phyloP scores from a whole-genome alignment of 2,888 invertebrate species.

The Fragum sueziense region DNA sequence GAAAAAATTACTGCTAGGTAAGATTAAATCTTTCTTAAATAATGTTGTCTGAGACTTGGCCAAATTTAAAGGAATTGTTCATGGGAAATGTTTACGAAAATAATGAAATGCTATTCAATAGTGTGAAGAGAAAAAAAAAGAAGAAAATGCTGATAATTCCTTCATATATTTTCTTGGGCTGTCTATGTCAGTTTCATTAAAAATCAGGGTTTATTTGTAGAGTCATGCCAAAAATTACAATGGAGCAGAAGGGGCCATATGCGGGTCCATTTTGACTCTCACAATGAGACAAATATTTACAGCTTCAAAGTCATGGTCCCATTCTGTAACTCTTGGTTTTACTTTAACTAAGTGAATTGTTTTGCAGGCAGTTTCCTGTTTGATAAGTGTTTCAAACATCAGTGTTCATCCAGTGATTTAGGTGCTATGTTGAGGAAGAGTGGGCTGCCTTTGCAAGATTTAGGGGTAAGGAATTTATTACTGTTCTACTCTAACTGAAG shows the following conservation, averaged over 20 bases:
- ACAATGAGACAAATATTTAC: conserved; percentile 64
- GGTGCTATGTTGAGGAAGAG: conserved; percentile 49
- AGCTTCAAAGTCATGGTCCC: too few relatives aligned
- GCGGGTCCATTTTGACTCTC: conserved; percentile 65
- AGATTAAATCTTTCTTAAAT: not conserved
- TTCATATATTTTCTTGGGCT: too few relatives aligned
- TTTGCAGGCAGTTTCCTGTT: conserved; percentile 50
- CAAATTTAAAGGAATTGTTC: too few relatives aligned
- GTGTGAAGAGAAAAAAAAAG: too few relatives aligned
- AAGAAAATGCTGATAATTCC: too few relatives aligned
- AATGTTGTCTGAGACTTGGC: too few relatives aligned
- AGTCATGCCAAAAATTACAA: conserved; percentile 35
- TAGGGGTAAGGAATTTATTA: conserved; percentile 36
- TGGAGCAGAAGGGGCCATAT: conserved; percentile 30
- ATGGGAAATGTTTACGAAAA: too few relatives aligned
- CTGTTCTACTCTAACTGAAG: not conserved
- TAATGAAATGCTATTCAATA: too few relatives aligned
- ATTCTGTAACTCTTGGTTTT: too few relatives aligned
- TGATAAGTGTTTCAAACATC: conserved; percentile 51
- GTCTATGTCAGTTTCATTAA: too few relatives aligned
- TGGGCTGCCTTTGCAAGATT: conserved; percentile 46
- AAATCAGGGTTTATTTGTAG: too few relatives aligned
- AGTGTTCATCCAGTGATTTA: conserved; percentile 49
- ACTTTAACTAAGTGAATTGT: not conserved
- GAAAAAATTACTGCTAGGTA: conserved; percentile 71